These are phyloP conservation scores for Matsumurasca onukii DNA, from an alignment of 1,140 invertebrate genomes.

Conservation along the genomic window DNA sequence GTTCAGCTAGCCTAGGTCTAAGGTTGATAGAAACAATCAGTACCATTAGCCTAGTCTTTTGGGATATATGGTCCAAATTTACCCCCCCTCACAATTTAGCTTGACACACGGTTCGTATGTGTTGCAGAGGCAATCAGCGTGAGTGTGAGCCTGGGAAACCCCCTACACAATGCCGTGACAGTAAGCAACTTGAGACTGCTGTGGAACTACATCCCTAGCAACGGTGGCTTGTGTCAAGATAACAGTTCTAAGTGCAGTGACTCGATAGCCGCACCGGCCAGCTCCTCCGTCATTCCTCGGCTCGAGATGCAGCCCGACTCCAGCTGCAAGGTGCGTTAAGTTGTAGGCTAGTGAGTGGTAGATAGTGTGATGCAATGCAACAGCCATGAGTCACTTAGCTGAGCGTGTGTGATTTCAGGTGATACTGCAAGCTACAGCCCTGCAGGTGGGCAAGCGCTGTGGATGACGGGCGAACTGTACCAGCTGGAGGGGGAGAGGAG, in stretches of 20 bases:
- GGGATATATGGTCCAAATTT: slow-evolving; percentile 19
- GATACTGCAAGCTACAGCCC: slow-evolving; percentile 39
- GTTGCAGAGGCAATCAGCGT: slow-evolving; percentile 78
- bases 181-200: slow-evolving; percentile 73
- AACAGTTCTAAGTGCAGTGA: slow-evolving; percentile 41
- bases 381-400: too few species aligned
- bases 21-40: slow-evolving; percentile 31
- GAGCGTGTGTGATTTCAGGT: too few species aligned
- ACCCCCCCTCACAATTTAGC: neutral
- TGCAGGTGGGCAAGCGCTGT: slow-evolving; percentile 38
- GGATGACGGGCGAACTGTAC: slow-evolving; percentile 40
- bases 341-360: too few species aligned
- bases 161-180: slow-evolving; percentile 71
- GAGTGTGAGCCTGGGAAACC: slow-evolving; percentile 74
- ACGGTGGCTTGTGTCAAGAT: slow-evolving; percentile 49
- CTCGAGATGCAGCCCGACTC: slow-evolving; percentile 51
- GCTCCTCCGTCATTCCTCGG: slow-evolving; percentile 49
- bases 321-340: slow-evolving; percentile 48
- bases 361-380: too few species aligned
- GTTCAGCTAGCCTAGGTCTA: slow-evolving; percentile 30
- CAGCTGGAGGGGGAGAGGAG: slow-evolving; percentile 41
- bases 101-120: too few species aligned
- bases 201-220: slow-evolving; percentile 67
- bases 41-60: slow-evolving; percentile 32
- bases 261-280: slow-evolving; percentile 48